Percentiles rank a stretch among this genome's conserved stretches.
Conservation (phyloP, 2,113 vertebrate genomes). For the Lepus europaeus region DNA sequence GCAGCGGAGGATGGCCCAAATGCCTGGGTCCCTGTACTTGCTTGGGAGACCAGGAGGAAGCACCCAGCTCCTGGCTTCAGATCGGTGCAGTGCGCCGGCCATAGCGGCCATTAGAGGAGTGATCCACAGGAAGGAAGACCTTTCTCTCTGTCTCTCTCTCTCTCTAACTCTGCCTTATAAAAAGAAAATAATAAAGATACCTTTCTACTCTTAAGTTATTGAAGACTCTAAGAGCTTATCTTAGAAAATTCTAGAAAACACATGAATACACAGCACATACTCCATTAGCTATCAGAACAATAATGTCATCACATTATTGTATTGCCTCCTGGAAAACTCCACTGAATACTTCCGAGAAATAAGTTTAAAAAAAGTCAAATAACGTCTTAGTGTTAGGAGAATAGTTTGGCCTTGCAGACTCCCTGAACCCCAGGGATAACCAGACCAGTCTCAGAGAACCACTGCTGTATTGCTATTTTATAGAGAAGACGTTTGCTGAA, state of each 20-base stretch:
- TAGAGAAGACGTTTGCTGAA: background rate
- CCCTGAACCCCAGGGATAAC: too few relatives aligned
- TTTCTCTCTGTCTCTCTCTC: too few relatives aligned
- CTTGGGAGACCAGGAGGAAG: too few relatives aligned
- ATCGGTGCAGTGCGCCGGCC: too few relatives aligned
- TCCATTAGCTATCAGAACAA: background rate
- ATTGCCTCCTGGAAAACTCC: background rate
- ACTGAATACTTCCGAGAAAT: background rate
- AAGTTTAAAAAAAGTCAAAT: background rate
- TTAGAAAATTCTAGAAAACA: conserved; percentile 52
- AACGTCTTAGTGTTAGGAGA: background rate
- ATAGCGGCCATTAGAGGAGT: too few relatives aligned
- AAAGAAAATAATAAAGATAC: too few relatives aligned
- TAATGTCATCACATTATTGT: background rate
- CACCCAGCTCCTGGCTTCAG: too few relatives aligned
- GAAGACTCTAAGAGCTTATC: background rate
- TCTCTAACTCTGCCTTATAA: too few relatives aligned
- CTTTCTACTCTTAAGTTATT: conserved; percentile 38
- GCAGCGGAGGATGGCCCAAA: too few relatives aligned
- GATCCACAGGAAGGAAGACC: too few relatives aligned
- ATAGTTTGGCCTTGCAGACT: background rate
- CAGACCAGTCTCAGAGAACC: background rate
- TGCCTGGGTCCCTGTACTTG: too few relatives aligned
- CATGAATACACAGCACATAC: background rate
- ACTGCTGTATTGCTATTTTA: background rate